Base-by-base conservation (phyloP, 1,140 invertebrate genomes). In the Eumeta japonica region DNA sequence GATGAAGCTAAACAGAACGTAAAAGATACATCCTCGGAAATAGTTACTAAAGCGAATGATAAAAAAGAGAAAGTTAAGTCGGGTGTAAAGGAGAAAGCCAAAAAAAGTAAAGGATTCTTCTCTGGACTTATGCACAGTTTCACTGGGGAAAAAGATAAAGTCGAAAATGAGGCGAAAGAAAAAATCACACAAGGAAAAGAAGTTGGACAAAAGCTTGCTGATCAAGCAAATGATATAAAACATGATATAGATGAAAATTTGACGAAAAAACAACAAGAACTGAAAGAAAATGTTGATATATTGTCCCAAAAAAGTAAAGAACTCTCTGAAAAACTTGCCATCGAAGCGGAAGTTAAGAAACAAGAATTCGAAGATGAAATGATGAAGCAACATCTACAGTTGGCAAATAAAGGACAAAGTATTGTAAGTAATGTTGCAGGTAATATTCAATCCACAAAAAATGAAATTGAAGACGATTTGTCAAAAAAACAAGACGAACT, bases 91-190 rank as follows among this genome's bases (percentile, higher is more conserved):
- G 68, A 74, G 44, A 71, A 71, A 43, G 48, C 59, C 16, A 71
- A 74, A 37, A 59, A 74, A 52, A 56, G 66, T 2, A 74, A 74
- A 39, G 61, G 56, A 35, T 74, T 74, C 45, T 60, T 73, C 28
- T 57, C 62, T 2, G 68, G 66, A 27, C 36, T 73, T 18, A 66
- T 73, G 1, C 53, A 60, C 28, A 68, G 67, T 39, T 65, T 73
- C 13, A 71, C 71, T 36, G 68, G 68, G 10, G 64, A 68, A 36
- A 73, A 73, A 44, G 68, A 73, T 10, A 71, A 73, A 46, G 39
- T 70, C 5, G 66, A 73, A 47, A 55, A 63, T 20, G 66, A 66
- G 38, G 39, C 62, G 3, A 68, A 68, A 44, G 50, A 45, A 9
- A 71, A 68, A 43, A 45, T 67, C 20, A 35, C 51, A 14, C 61